Base-by-base conservation (phyloP, 2,113 vertebrate genomes). In the Brevimyrus niger region DNA sequence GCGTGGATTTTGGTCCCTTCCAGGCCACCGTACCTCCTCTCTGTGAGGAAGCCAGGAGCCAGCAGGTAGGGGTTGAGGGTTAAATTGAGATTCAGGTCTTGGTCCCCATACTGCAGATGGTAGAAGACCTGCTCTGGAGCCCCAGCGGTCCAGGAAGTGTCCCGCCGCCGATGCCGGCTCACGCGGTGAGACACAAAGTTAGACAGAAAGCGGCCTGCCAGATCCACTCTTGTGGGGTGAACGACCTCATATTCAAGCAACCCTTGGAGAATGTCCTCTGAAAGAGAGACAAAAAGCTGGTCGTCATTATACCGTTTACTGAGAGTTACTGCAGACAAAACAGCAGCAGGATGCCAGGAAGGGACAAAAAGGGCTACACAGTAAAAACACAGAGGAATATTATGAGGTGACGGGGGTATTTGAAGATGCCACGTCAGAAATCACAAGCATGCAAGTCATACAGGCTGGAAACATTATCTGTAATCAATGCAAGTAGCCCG, bases 121-220 rank as follows among this genome's bases (percentile, higher is more conserved):
- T 98, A 99, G 94, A 96, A 98, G 85, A 97, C 92, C 69, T 90
- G 90, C 0, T 96, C 90, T 0, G 85, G 89, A 0, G 83, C 88
- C 2, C 61, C 69, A 0, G 44, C 89, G 46, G 61, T 91, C 11
- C 93, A 88, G 0, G 92, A 90, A 0, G 95, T 91, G 21, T 97
- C 96, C 76, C 98, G 90, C 1, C 97, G 96, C 88, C 94, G 96
- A 0, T 98, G 92, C 3, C 94, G 94, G 76, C 91, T 94, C 0
- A 91, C 92, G 0, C 94, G 97, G 53, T 97, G 96, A 65, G 97
- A 96, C 92, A 99, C 91, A 50, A 97, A 96, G 65, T 97, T 97
- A 90, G 98, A 99, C 91, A 99, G 91, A 94, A 99, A 99, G 4
- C 93, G 92, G 73, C 98, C 98, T 0, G 92, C 92, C 87, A 96